A percentile compares a stretch with the other conserved stretches of the same genome.
Conservation (phyloP, 2,113 vertebrate genomes). For the Mungos mungo region DNA sequence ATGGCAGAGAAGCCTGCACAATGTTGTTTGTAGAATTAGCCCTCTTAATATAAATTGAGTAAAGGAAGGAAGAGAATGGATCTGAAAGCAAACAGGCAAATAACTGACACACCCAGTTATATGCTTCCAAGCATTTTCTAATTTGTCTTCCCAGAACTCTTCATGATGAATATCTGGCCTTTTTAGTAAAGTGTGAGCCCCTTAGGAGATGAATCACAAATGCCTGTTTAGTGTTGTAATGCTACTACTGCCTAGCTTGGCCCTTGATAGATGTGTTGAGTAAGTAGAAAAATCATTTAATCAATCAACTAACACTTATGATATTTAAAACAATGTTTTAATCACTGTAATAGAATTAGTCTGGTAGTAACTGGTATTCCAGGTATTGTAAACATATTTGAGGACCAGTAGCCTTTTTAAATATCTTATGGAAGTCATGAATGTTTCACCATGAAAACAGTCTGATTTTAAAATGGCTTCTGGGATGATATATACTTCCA, state of each 20-base stretch:
- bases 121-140: background rate
- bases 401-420: background rate
- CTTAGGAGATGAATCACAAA: background rate
- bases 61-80: background rate
- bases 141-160: slow-evolving; percentile 22
- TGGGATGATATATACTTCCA: background rate
- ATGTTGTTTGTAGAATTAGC: background rate
- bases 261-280: slow-evolving; percentile 17
- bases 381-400: slow-evolving; percentile 9
- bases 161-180: background rate
- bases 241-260: background rate
- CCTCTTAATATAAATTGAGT: background rate
- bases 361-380: background rate
- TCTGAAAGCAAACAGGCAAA: background rate
- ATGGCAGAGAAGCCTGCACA: background rate
- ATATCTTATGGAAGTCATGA: background rate
- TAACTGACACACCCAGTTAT: background rate
- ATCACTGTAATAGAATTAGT: background rate
- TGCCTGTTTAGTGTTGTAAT: background rate
- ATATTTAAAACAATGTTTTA: slow-evolving; percentile 29
- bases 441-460: slow-evolving; percentile 5
- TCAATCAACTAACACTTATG: background rate
- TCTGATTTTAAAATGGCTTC: slow-evolving; percentile 56
- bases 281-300: slow-evolving; percentile 35
- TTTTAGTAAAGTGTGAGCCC: background rate